Evolutionary conservation across 2,888 invertebrate species (phyloP).

Genomic region (Axea sp.): DNA sequence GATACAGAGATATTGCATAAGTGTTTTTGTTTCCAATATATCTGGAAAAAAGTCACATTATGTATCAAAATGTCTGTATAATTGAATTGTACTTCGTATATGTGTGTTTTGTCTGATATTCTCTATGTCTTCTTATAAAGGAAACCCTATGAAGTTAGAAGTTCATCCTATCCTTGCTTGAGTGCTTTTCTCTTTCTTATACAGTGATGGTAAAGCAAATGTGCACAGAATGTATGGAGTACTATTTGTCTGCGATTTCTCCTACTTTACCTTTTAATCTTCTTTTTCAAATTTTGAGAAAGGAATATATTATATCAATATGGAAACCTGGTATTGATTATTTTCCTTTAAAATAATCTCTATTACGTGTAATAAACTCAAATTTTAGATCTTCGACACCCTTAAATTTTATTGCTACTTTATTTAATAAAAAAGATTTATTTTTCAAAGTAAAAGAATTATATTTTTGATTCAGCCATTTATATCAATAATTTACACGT

Average conservation of each 20-base stretch:
- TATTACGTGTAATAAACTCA: too few relatives aligned
- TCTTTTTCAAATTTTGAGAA: too few relatives aligned
- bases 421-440: too few relatives aligned
- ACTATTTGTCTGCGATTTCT: constrained; percentile 26
- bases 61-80: constrained; percentile 44
- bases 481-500: too few relatives aligned
- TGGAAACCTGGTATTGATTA: too few relatives aligned
- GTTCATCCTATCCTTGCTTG: constrained; percentile 20
- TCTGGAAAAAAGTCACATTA: constrained; percentile 34
- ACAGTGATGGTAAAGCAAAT: constrained; percentile 11
- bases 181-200: constrained; percentile 30
- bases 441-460: too few relatives aligned
- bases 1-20: constrained; percentile 19
- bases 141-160: constrained; percentile 28
- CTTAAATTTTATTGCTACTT: too few relatives aligned
- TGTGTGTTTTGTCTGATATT: constrained; percentile 35
- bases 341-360: too few relatives aligned
- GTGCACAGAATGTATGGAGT: constrained; percentile 15
- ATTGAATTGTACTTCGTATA: constrained; percentile 43
- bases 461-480: too few relatives aligned
- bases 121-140: constrained; percentile 44
- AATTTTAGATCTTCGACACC: too few relatives aligned
- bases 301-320: too few relatives aligned
- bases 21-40: constrained; percentile 1
- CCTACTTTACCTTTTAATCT: constrained; percentile 1